phyloP scores from a whole-genome alignment of 2,888 invertebrate species.

The Plusia festucae region DNA sequence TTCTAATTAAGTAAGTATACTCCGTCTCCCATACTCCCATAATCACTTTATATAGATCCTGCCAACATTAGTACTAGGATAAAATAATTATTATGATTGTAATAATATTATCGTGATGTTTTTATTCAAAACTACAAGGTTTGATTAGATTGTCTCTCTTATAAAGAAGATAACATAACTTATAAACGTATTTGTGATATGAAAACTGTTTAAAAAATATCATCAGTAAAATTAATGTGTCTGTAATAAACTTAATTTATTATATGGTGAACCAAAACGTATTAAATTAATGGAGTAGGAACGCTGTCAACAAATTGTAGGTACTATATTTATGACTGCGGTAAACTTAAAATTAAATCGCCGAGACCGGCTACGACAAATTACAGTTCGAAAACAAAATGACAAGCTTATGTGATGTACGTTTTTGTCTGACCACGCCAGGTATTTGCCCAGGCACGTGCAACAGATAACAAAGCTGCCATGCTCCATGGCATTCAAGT shows the following conservation, averaged over 20 bases:
- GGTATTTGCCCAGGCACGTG: not conserved
- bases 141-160: too few relatives aligned
- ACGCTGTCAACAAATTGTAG: conserved; percentile 1
- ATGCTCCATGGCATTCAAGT: not conserved
- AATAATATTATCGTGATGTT: not conserved
- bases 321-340: not conserved
- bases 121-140: too few relatives aligned
- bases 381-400: not conserved
- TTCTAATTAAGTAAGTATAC: too few relatives aligned
- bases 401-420: not conserved
- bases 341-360: not conserved
- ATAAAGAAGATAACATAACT: too few relatives aligned
- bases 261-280: too few relatives aligned
- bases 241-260: too few relatives aligned
- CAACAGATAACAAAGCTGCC: not conserved
- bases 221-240: too few relatives aligned
- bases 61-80: too few relatives aligned
- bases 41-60: not conserved
- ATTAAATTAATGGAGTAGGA: not conserved
- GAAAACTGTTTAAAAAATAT: too few relatives aligned
- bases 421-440: not conserved
- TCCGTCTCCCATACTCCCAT: not conserved
- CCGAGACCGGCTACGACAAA: not conserved
- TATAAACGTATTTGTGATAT: too few relatives aligned
- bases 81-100: not conserved